Evolutionary conservation across 2,888 invertebrate species (phyloP), one percentile per base, ranked within the genome.

Genomic region (Platynereis dumerilii): DNA sequence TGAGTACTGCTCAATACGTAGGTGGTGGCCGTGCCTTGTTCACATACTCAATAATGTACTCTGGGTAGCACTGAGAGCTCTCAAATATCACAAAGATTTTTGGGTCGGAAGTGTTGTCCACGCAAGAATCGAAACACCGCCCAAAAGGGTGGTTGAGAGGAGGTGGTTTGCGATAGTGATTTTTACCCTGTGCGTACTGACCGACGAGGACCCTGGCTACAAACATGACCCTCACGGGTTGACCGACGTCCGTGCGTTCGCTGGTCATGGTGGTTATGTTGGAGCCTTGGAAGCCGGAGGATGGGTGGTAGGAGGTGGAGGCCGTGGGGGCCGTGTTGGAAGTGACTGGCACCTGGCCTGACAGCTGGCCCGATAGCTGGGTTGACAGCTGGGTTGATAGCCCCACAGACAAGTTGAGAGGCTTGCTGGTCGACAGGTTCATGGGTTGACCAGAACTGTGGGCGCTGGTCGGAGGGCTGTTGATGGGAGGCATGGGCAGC

Each of bases 31-130:
- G 5, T 12, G 22, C 42, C 24, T 65, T 63, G 44, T 69, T 69
- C 7, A 65, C 61, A 58, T 82, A 82, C 57, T 81, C 79, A 7
- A 82, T 73, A 15, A 80, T 66, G 66, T 81, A 82, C 60, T 80
- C 80, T 0, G 82, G 82, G 63, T 80, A 81, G 15, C 79, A 79
- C 66, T 82, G 82, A 20, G 77, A 73, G 61, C 74, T 76, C 66
- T 82, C 81, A 74, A 82, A 82, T 61, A 82, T 77, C 28, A 82
- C 81, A 72, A 74, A 80, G 27, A 81, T 79, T 53, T 76, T 74
- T 0, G 82, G 81, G 52, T 74, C 69, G 29, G 68, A 69, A 45
- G 76, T 72, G 61, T 79, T 73, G 67, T 82, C 81, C 2, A 82
- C 82, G 72, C 80, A 81, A 0, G 80, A 78, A 67, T 82, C 80